Evolutionary conservation across 2,797 vertebrate species (phyloP), one percentile per base, ranked within the genome.

Genomic region (Ficedula albicollis): DNA sequence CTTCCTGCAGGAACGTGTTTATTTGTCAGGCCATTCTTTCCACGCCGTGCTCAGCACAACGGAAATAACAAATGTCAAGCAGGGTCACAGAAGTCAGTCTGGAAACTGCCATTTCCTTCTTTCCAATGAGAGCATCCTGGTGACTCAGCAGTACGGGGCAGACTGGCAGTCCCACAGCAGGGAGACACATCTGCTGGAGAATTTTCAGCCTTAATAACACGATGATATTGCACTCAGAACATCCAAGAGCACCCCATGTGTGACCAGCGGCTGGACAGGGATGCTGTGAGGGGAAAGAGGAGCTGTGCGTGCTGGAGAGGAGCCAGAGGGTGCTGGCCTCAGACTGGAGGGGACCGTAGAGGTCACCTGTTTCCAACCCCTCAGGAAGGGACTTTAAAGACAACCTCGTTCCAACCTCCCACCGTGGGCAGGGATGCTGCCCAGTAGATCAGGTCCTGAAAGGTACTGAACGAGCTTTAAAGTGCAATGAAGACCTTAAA

Each of bases 211-310:
- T 58, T 4, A 39, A 15, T 36, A 78, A 56, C 73, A 51, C 2
- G 2, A 13, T 32, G n/a, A 22, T 12, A 22, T 25, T 16, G 43
- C 36, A 6, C 44, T 62, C 3, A 1, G 16, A 30, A 12, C 6
- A 10, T 10, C 20, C 6, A 4, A 59, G 68, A 27, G 29, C 4
- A 6, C 8, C 19, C 11, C 51, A 5, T 1, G 10, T 0, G 0
- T 15, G 39, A n/a, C n/a, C 66, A 16, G 58, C 41, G 52, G 54
- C 32, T 34, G 62, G 34, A 13, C 44, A 10, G n/a, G 32, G 67
- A 16, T 16, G 8, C 59, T 10, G 1, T 6, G 21, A 19, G 15
- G 2, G 17, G 39, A 54, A 59, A 13, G 60, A 10, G 59, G 26
- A 72, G 52, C 52, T 19, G 11, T 25, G 49, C 54, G 30, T 75